Conservation (phyloP, 2,888 invertebrate genomes). For the Leptopilina myrica region DNA sequence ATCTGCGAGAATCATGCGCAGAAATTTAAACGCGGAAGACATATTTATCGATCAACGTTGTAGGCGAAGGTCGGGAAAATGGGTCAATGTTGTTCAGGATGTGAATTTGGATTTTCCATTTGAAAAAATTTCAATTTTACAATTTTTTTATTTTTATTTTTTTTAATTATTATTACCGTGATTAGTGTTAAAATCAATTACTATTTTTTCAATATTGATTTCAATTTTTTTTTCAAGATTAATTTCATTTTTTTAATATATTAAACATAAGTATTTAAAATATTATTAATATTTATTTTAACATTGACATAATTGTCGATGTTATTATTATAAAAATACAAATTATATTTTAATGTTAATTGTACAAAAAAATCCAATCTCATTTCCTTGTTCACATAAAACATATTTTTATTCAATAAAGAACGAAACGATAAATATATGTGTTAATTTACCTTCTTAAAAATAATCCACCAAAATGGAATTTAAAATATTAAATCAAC, state of each 20-base stretch:
- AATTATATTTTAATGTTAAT: not conserved
- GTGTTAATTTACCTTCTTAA: too few relatives aligned
- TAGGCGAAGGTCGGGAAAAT: slow-evolving; percentile 17
- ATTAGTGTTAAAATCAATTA: not conserved
- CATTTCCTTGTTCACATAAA: too few relatives aligned
- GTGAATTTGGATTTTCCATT: not conserved
- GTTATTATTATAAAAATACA: too few relatives aligned
- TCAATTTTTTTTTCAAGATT: not conserved
- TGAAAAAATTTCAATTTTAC: not conserved
- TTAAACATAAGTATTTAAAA: too few relatives aligned
- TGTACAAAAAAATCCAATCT: not conserved
- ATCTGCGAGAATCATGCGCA: not conserved
- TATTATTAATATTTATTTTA: too few relatives aligned
- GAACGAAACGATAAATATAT: too few relatives aligned
- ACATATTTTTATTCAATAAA: too few relatives aligned
- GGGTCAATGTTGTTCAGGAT: slow-evolving; percentile 24
- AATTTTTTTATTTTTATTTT: not conserved
- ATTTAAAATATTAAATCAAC: too few relatives aligned
- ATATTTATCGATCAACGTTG: slow-evolving; percentile 11
- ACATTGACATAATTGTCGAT: too few relatives aligned
- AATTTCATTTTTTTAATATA: too few relatives aligned
- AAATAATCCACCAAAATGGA: too few relatives aligned
- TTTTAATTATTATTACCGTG: not conserved
- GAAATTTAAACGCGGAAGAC: not conserved
- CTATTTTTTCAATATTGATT: not conserved